phyloP scores from a whole-genome alignment of 2,113 vertebrate species.

The Gasterosteus nipponicus region DNA sequence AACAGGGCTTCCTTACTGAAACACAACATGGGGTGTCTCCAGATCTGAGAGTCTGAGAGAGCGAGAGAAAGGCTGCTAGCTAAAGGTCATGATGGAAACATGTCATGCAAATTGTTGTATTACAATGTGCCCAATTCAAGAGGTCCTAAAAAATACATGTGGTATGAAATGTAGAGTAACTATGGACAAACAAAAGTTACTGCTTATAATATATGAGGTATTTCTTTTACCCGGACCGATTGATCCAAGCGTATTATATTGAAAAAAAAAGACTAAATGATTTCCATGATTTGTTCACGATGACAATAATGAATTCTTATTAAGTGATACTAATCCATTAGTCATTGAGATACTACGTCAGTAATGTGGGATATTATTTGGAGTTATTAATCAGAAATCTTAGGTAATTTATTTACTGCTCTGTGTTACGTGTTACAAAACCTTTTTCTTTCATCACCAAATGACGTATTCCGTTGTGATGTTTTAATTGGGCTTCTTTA shows the following conservation, averaged over 20 bases:
- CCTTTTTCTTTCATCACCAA: neutral
- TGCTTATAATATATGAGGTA: neutral
- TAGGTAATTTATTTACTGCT: neutral
- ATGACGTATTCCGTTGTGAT: neutral
- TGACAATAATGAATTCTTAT: neutral
- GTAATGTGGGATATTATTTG: neutral
- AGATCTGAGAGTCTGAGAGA: conserved; percentile 88
- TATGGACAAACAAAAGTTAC: neutral
- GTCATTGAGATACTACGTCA: neutral
- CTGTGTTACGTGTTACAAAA: too few relatives aligned
- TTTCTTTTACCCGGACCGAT: neutral
- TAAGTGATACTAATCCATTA: too few relatives aligned
- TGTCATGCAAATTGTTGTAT: neutral
- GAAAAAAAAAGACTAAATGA: neutral
- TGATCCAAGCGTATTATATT: neutral
- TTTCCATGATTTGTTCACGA: neutral
- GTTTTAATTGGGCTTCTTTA: neutral
- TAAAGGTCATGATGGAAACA: neutral
- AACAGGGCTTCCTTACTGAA: conserved; percentile 94
- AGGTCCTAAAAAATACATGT: neutral
- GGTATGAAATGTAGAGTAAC: neutral
- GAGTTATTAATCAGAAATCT: too few relatives aligned
- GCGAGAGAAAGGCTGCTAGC: neutral
- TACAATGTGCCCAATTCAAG: neutral
- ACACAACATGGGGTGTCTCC: conserved; percentile 92